phyloP scores from a whole-genome alignment of 1,140 invertebrate genomes.

The Drosophila lacertosa region DNA sequence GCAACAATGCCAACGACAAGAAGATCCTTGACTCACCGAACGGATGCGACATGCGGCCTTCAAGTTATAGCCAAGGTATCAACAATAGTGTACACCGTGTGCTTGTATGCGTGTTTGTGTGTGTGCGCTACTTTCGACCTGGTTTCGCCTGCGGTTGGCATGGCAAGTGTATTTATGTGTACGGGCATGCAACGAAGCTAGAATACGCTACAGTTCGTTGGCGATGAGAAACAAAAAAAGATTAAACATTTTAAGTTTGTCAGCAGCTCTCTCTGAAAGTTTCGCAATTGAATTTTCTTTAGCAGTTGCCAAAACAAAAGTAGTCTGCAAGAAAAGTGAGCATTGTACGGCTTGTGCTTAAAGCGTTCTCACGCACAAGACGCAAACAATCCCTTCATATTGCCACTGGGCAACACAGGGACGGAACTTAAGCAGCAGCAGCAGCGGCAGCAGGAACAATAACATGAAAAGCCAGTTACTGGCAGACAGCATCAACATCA shows the following conservation, averaged over 20 bases:
- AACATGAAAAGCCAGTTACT: slow-evolving; percentile 35
- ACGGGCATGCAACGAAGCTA: slow-evolving; percentile 23
- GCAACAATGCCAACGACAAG: slow-evolving; percentile 17
- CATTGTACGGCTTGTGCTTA: slow-evolving; percentile 14
- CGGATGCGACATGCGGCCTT: slow-evolving; percentile 25
- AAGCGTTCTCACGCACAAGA: slow-evolving; percentile 42
- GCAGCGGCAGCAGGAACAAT: slow-evolving; percentile 20
- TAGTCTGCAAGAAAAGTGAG: not conserved
- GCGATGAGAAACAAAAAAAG: not conserved
- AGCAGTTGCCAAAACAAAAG: not conserved
- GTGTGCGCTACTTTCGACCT: slow-evolving; percentile 28
- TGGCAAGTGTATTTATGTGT: slow-evolving; percentile 24
- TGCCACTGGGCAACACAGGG: slow-evolving; percentile 30
- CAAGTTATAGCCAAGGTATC: slow-evolving; percentile 53
- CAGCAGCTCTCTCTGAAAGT: not conserved
- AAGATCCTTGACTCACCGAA: slow-evolving; percentile 15
- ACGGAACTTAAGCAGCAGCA: slow-evolving; percentile 57
- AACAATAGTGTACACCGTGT: slow-evolving; percentile 28
- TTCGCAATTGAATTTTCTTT: not conserved
- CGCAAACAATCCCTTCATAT: slow-evolving; percentile 46
- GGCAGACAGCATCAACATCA: slow-evolving; percentile 52
- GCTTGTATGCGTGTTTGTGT: not conserved
- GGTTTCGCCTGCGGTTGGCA: slow-evolving; percentile 36
- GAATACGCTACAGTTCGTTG: slow-evolving; percentile 37
- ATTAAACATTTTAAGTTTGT: not conserved